phyloP scores from a whole-genome alignment of 2,888 invertebrate genomes.

The Pocota personata region DNA sequence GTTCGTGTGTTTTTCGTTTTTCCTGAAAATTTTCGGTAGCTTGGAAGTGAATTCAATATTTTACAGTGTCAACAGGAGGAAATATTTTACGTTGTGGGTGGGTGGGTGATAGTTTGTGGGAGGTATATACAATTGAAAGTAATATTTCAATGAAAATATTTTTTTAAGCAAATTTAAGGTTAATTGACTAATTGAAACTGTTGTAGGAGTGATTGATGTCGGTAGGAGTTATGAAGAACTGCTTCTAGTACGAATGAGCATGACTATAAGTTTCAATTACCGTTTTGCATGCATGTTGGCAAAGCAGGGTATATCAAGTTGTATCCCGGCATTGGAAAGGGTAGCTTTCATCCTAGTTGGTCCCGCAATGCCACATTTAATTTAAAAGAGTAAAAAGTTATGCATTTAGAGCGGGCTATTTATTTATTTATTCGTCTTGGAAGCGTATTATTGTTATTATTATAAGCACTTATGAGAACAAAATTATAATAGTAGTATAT shows the following conservation, averaged over 20 bases:
- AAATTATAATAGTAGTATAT: too few species aligned
- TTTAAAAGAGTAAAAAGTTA: too few species aligned
- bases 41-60: conserved; percentile 27
- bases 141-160: neutral
- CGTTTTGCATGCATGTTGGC: neutral
- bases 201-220: neutral
- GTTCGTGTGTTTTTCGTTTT: neutral
- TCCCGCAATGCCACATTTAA: too few species aligned
- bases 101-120: neutral
- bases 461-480: too few species aligned
- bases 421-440: too few species aligned
- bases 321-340: neutral
- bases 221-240: neutral
- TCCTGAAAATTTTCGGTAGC: neutral
- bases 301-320: neutral
- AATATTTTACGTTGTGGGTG: neutral
- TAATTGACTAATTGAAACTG: conserved; percentile 20
- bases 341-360: too few species aligned
- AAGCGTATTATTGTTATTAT: too few species aligned
- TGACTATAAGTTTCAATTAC: neutral
- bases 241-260: too few species aligned
- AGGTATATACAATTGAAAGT: neutral
- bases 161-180: neutral
- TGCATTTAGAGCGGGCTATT: too few species aligned
- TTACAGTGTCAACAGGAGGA: conserved; percentile 40